Conservation (phyloP, 2,797 vertebrate genomes). For the Morus bassanus region DNA sequence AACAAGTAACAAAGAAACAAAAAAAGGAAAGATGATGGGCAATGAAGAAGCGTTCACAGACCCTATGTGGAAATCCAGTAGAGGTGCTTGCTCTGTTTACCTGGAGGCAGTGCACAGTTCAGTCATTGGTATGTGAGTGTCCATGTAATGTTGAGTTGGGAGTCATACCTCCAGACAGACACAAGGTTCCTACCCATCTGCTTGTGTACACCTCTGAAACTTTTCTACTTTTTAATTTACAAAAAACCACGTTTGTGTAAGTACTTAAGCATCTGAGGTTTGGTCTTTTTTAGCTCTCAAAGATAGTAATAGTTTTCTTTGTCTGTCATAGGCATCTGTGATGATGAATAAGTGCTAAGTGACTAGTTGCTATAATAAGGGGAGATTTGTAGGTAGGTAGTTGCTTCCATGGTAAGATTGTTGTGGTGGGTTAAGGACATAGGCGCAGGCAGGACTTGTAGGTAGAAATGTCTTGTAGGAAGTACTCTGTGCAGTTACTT, state of each 20-base stretch:
- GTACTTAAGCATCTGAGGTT: not conserved
- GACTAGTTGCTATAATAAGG: not conserved
- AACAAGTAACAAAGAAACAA: not conserved
- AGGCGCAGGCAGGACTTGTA: not conserved
- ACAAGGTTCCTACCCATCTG: not conserved
- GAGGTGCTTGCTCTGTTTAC: not conserved
- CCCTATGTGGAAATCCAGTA: accelerated
- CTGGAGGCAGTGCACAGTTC: not conserved
- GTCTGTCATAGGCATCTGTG: not conserved
- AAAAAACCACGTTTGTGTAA: not conserved
- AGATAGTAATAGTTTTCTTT: not conserved
- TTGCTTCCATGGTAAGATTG: not conserved
- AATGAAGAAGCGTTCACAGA: not conserved
- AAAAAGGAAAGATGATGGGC: not conserved
- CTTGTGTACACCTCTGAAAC: not conserved
- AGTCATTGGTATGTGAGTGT: not conserved
- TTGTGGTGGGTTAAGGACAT: not conserved
- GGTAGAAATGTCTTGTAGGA: not conserved
- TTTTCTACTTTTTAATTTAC: not conserved
- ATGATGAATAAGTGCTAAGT: not conserved
- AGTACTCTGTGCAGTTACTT: not conserved
- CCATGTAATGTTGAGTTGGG: accelerated
- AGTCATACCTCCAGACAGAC: accelerated
- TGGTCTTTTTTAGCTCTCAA: not conserved
- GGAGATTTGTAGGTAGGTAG: not conserved